Evolutionary conservation across 1,140 invertebrate genomes (phyloP), one percentile per base, ranked within the genome.

Genomic region (Drosophila ercepeae): DNA sequence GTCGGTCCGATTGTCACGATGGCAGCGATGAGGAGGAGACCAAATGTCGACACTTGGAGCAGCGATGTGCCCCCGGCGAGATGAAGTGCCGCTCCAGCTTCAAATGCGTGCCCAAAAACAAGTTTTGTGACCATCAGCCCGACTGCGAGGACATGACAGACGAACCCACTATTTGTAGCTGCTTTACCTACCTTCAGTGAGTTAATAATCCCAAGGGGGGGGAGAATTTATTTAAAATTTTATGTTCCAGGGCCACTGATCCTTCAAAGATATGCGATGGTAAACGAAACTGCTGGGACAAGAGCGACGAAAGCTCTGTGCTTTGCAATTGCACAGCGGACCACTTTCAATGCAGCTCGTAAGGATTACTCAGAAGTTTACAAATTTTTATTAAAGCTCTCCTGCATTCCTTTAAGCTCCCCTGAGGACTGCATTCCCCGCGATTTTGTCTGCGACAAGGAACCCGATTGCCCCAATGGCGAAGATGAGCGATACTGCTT

Each of bases 261-360:
- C 94, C 95, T 6, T 91, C 93, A 3, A 93, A 93, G 54, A 91
- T 97, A 23, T 98, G 97, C 89, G 95, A 98, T 90, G 95, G 96
- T 6, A 92, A 94, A 4, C 91, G 95, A 19, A 94, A 97, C 86
- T 98, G 97, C 83, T 92, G 92, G 41, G 96, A 97, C 84, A 95
- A 95, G 76, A 94, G 93, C 23, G 97, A 98, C 89, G 97, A 98
- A 91, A 93, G 93, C 58, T 93, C 93, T 0, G 84, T 91, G 27
- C 90, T 92, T 4, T 97, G 96, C 74, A 91, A 92, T 13, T 96
- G 95, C 86, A 93, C 91, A 11, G 89, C 89, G 0, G 72, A 86
- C 5, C 92, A 90, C 34, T 94, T 93, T 42, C 91, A 89, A 48
- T 95, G 94, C 78, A 72, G 50, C 18, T 92, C 71, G 93, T 94